phyloP scores from a whole-genome alignment of 2,797 vertebrate genomes.

The Halcyon badia region DNA sequence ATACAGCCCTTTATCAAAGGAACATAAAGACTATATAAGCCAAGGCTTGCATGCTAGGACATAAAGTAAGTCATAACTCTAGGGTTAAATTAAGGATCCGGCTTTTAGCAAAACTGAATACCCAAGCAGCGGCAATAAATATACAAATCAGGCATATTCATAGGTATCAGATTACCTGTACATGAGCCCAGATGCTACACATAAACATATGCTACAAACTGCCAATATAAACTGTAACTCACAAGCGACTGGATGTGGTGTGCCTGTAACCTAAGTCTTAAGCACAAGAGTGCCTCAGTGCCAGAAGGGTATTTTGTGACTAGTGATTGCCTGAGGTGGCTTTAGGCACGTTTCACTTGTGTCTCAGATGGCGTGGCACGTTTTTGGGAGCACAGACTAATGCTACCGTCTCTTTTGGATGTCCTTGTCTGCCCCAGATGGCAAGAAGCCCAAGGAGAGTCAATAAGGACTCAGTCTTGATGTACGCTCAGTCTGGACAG shows the following conservation, averaged over 20 bases:
- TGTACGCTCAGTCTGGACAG: background rate
- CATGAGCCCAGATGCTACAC: rapidly evolving
- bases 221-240: background rate
- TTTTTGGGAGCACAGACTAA: background rate
- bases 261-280: background rate
- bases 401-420: background rate
- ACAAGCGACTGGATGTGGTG: rapidly evolving
- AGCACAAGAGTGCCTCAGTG: background rate
- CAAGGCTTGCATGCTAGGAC: background rate
- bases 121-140: background rate
- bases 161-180: background rate
- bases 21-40: background rate
- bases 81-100: background rate
- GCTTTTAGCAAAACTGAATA: background rate
- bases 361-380: rapidly evolving
- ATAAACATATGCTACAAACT: background rate
- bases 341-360: background rate
- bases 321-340: background rate
- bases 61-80: background rate
- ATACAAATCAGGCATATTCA: background rate
- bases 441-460: background rate
- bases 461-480: background rate
- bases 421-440: background rate
- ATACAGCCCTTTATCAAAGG: background rate
- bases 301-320: background rate